A percentile compares a stretch with the other conserved stretches of the same genome.
Evolutionary conservation across 1,140 invertebrate species (phyloP).

Genomic region (Saxidomus purpurata): DNA sequence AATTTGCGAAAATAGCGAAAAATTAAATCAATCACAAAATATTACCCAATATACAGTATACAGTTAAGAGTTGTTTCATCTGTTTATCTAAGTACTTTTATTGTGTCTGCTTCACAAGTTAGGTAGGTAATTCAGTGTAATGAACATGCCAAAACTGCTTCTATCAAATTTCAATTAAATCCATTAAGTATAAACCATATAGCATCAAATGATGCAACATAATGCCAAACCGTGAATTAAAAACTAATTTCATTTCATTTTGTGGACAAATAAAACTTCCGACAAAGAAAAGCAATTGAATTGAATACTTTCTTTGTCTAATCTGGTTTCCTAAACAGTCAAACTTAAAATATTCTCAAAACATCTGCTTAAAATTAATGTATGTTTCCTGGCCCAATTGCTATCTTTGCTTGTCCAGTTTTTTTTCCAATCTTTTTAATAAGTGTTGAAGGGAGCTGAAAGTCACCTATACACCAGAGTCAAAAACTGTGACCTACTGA

Average conservation of each 20-base stretch:
- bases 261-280: background rate
- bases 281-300: background rate
- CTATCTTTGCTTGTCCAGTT: no score
- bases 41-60: no score
- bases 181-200: background rate
- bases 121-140: background rate
- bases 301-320: constrained; percentile 18
- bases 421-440: no score
- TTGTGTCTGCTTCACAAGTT: background rate
- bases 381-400: no score
- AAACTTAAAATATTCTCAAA: background rate
- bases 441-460: no score
- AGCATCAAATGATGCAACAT: background rate
- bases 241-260: background rate
- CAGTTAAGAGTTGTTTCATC: no score
- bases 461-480: no score
- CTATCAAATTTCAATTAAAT: constrained; percentile 7
- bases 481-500: no score
- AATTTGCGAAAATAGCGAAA: no score
- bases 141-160: background rate
- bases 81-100: no score
- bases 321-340: background rate
- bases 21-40: no score
- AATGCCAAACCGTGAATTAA: background rate
- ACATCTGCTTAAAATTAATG: no score